phyloP scores from a whole-genome alignment of 2,797 vertebrate species.

The Aphelocoma californica region DNA sequence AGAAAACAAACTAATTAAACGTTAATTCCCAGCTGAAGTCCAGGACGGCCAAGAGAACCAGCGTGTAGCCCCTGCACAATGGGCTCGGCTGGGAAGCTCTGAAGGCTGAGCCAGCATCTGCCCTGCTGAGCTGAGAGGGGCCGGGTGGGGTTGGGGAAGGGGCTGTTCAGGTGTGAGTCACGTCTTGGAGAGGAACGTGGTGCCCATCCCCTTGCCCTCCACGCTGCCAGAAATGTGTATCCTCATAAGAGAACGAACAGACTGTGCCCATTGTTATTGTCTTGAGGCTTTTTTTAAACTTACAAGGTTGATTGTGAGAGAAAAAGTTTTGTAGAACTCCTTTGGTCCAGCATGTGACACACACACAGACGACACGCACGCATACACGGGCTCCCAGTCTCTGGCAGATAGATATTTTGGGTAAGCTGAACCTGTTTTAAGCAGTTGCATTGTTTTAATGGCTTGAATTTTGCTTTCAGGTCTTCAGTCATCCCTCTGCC shows the following conservation, averaged over 20 bases:
- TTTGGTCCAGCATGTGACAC: neutral
- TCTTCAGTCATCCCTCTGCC: neutral
- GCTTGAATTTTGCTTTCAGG: neutral
- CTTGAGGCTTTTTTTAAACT: constrained; percentile 2
- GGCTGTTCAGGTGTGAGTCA: rapidly evolving
- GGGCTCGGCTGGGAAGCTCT: neutral
- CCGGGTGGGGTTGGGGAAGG: neutral
- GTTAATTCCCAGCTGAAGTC: neutral
- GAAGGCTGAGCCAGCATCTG: neutral
- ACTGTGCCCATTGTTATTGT: neutral
- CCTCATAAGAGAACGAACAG: neutral
- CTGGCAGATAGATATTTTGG: neutral
- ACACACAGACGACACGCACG: neutral
- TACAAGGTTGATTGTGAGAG: neutral
- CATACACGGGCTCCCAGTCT: rapidly evolving
- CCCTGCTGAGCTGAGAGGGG: neutral
- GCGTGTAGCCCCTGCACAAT: neutral
- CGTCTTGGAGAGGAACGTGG: rapidly evolving
- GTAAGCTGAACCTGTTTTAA: neutral
- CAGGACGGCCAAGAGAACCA: neutral
- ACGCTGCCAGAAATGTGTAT: neutral
- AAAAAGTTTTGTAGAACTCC: neutral
- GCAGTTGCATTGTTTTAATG: neutral
- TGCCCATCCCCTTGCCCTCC: rapidly evolving
- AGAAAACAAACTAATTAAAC: neutral